Evolutionary conservation across 1,140 invertebrate genomes (phyloP).

Genomic region (Drosophila subpulchrella): DNA sequence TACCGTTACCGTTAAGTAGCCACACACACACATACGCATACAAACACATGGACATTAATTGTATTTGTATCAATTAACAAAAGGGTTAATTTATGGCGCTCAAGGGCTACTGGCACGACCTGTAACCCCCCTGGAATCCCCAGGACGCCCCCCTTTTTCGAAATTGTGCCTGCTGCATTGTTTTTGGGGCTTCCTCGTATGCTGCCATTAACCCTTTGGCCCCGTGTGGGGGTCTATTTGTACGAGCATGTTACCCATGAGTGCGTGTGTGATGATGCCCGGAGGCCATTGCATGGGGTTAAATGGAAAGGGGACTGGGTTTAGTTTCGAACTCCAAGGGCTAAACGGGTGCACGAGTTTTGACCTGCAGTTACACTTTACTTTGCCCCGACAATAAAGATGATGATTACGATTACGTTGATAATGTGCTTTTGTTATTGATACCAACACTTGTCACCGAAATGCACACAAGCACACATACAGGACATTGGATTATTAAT

Average conservation of each 20-base stretch:
- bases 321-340: background rate
- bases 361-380: conserved; percentile 80
- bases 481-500: conserved; percentile 56
- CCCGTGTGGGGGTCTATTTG: conserved; percentile 4
- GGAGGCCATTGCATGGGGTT: conserved; percentile 8
- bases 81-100: conserved; percentile 84
- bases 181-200: conserved; percentile 23
- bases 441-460: conserved; percentile 68
- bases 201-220: conserved; percentile 47
- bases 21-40: conserved; percentile 32
- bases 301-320: background rate
- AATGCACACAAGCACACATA: background rate
- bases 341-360: conserved; percentile 49
- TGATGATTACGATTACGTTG: conserved; percentile 29
- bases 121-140: background rate
- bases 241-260: conserved; percentile 4
- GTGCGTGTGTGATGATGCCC: conserved; percentile 17
- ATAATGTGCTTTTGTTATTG: conserved; percentile 70
- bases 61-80: conserved; percentile 84
- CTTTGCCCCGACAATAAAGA: conserved; percentile 21
- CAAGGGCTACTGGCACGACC: conserved; percentile 61
- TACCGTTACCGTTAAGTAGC: conserved; percentile 73
- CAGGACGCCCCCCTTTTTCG: background rate
- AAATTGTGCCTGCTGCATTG: conserved; percentile 24
- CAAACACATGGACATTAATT: conserved; percentile 67